These are phyloP conservation scores for Brachypalpus laphriformis DNA, from an alignment of 2,888 invertebrate genomes.

Conservation along the genomic window DNA sequence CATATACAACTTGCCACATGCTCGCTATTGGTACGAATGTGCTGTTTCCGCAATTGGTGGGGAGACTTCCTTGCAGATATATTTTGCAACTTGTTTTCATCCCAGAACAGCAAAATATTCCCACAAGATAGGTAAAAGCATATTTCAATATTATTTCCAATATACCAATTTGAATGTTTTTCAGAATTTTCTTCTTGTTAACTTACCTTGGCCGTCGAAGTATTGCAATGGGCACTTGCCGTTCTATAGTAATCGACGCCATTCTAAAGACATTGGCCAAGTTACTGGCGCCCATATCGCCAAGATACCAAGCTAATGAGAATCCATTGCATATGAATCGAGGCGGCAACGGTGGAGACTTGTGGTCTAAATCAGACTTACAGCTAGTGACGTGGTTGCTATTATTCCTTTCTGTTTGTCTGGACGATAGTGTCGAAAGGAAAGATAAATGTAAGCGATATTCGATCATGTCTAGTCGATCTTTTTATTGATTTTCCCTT, in stretches of 20 bases:
- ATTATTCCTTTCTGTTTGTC: conserved; percentile 89
- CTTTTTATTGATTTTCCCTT: not conserved
- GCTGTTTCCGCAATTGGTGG: conserved; percentile 92
- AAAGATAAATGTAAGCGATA: conserved; percentile 81
- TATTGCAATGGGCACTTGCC: conserved; percentile 85
- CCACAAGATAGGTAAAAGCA: conserved; percentile 91
- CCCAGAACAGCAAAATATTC: conserved; percentile 90
- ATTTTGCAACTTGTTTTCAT: conserved; percentile 90
- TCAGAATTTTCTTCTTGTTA: conserved; percentile 92
- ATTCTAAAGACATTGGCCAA: conserved; percentile 86
- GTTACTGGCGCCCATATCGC: conserved; percentile 84
- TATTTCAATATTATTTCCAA: not conserved
- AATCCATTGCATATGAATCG: conserved; percentile 70
- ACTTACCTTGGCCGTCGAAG: conserved; percentile 94
- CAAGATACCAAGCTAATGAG: conserved; percentile 79
- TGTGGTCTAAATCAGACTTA: conserved; percentile 86
- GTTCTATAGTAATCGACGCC: conserved; percentile 85
- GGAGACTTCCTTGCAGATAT: conserved; percentile 94
- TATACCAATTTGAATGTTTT: conserved; percentile 58
- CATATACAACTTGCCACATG: conserved; percentile 91
- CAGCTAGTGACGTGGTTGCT: conserved; percentile 90
- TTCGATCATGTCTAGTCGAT: not conserved
- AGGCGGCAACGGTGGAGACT: conserved; percentile 77
- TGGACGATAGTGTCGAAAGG: conserved; percentile 84
- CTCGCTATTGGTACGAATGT: conserved; percentile 90